These are phyloP conservation scores for Cotesia glomerata DNA, from an alignment of 1,140 invertebrate genomes.

Conservation along the genomic window DNA sequence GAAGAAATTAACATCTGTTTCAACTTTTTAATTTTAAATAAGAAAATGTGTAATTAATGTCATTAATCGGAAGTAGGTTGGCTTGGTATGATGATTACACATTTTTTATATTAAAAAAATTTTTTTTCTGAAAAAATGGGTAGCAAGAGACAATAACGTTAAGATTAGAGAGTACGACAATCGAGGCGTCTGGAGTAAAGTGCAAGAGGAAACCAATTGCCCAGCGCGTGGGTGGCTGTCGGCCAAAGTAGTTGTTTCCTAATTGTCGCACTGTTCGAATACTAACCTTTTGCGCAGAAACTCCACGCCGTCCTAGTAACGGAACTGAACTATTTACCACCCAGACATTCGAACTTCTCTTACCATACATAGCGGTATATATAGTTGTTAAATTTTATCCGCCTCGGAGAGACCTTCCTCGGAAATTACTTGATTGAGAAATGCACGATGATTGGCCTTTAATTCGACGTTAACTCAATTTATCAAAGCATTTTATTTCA, in stretches of 20 bases:
- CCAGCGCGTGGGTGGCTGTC: slow-evolving; percentile 32
- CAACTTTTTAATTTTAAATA: no score
- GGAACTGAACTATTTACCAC: neutral
- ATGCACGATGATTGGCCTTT: neutral
- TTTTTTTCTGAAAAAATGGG: neutral
- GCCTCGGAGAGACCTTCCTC: neutral
- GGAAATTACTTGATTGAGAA: slow-evolving; percentile 1
- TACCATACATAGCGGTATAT: neutral
- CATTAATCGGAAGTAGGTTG: no score
- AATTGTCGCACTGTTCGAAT: slow-evolving; percentile 43
- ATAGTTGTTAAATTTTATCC: slow-evolving; percentile 6
- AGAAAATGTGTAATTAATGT: neutral
- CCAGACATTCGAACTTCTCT: neutral
- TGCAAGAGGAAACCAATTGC: slow-evolving; percentile 48
- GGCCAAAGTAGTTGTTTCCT: slow-evolving; percentile 47
- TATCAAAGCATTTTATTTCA: neutral
- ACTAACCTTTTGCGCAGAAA: neutral
- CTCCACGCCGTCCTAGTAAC: neutral
- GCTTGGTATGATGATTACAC: neutral
- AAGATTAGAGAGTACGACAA: slow-evolving; percentile 24
- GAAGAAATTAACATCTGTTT: no score
- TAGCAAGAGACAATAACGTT: neutral
- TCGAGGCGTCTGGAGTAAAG: slow-evolving; percentile 38
- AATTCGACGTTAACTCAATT: slow-evolving; percentile 5
- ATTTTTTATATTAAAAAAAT: neutral